These are phyloP conservation scores for Anthoscopus minutus DNA, from an alignment of 2,113 vertebrate genomes.

Conservation along the genomic window DNA sequence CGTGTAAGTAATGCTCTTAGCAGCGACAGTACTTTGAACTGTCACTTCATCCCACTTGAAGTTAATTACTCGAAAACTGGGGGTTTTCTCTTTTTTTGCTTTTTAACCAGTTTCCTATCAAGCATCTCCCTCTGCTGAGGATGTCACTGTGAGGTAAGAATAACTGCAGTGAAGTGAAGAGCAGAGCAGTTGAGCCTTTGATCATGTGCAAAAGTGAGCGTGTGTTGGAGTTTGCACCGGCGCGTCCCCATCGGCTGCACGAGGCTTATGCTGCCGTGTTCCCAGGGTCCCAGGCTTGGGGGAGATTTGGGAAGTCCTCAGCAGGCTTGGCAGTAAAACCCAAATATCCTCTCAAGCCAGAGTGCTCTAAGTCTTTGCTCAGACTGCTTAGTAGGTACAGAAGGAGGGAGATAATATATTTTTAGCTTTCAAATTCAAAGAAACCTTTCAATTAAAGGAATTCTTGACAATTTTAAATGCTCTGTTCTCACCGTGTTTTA, in stretches of 20 bases:
- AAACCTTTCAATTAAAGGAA: neutral
- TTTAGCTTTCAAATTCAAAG: neutral
- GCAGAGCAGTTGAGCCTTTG: conserved; percentile 3
- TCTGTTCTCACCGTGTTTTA: neutral
- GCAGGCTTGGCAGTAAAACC: neutral
- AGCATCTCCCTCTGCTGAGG: neutral
- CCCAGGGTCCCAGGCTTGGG: neutral
- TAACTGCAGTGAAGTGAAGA: neutral
- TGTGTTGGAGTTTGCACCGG: neutral
- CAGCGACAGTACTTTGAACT: neutral
- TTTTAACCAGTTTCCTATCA: neutral
- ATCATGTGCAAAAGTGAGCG: neutral
- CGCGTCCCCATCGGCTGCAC: neutral
- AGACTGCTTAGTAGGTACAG: neutral
- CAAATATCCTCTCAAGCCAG: neutral
- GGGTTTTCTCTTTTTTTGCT: neutral
- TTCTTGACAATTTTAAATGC: neutral
- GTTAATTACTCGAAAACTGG: conserved; percentile 18
- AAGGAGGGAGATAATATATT: neutral
- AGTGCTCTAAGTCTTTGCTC: conserved; percentile 13
- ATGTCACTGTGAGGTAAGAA: conserved; percentile 4
- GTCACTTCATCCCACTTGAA: conserved; percentile 6
- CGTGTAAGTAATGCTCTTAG: neutral
- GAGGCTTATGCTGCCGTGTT: neutral
- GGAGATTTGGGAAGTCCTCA: conserved; percentile 1